phyloP scores from a whole-genome alignment of 2,797 vertebrate genomes.

The Chanos chanos region DNA sequence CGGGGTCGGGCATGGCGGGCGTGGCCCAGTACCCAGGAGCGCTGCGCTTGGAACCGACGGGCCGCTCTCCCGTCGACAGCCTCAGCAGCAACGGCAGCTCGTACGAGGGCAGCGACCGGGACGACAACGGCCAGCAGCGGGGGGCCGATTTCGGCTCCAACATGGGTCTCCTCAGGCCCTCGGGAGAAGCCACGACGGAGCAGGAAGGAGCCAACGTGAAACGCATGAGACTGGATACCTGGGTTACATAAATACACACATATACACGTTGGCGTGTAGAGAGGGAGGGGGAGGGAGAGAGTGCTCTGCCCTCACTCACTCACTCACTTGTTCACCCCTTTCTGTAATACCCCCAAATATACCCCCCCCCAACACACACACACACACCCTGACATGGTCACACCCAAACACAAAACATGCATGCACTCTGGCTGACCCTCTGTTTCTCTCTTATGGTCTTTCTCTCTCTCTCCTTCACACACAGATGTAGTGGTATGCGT shows the following conservation, averaged over 20 bases:
- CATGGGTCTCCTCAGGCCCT: conserved; percentile 80
- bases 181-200: conserved; percentile 57
- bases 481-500: too few species aligned
- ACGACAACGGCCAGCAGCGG: conserved; percentile 75
- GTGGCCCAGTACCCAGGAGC: conserved; percentile 67
- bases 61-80: conserved; percentile 86
- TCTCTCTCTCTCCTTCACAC: conserved; percentile 34
- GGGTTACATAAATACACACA: conserved; percentile 82
- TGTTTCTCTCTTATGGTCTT: conserved; percentile 12
- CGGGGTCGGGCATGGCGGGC: conserved; percentile 48
- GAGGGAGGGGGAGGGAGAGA: conserved; percentile 16
- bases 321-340: conserved; percentile 1
- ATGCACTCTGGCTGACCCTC: conserved; percentile 23
- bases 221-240: conserved; percentile 90
- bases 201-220: conserved; percentile 86
- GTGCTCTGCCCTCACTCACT: conserved; percentile 29
- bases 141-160: conserved; percentile 76
- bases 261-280: conserved; percentile 8
- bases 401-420: conserved; percentile 41
- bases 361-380: conserved; percentile 2
- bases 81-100: conserved; percentile 94
- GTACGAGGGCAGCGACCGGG: conserved; percentile 88
- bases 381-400: conserved; percentile 13
- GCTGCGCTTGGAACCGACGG: conserved; percentile 69
- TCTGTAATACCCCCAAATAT: conserved; percentile 12